Conservation (phyloP, 1,140 invertebrate genomes). For the Conus betulinus region DNA sequence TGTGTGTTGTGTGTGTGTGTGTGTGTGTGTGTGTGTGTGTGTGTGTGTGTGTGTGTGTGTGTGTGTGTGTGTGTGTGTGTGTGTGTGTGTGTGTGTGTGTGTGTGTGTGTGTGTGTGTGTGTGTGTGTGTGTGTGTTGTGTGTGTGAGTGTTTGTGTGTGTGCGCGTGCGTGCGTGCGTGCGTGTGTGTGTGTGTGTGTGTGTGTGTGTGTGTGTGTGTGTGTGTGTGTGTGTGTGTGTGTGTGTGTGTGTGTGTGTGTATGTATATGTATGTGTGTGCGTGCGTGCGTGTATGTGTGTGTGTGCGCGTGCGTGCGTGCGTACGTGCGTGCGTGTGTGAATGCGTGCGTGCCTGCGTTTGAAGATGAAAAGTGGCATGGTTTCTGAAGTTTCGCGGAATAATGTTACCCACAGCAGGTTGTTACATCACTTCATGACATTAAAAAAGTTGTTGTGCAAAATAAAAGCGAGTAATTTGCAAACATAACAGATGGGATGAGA, state of each 20-base stretch:
- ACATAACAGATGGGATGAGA: no score
- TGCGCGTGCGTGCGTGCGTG: neutral
- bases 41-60: slow-evolving; percentile 2
- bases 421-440: no score
- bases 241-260: no score
- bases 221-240: no score
- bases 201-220: neutral
- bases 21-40: neutral
- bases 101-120: neutral
- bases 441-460: no score
- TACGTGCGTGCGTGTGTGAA: neutral
- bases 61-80: neutral
- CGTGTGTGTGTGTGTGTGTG: neutral
- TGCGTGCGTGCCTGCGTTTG: neutral
- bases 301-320: neutral
- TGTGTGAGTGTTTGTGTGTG: neutral
- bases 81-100: neutral
- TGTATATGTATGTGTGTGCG: neutral
- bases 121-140: neutral
- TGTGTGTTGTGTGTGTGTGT: no score
- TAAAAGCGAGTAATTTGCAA: no score
- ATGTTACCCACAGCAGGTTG: no score
- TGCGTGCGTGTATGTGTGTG: neutral
- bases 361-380: neutral
- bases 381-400: no score